Evolutionary conservation across 2,797 vertebrate species (phyloP).

Genomic region (Fratercula arctica): DNA sequence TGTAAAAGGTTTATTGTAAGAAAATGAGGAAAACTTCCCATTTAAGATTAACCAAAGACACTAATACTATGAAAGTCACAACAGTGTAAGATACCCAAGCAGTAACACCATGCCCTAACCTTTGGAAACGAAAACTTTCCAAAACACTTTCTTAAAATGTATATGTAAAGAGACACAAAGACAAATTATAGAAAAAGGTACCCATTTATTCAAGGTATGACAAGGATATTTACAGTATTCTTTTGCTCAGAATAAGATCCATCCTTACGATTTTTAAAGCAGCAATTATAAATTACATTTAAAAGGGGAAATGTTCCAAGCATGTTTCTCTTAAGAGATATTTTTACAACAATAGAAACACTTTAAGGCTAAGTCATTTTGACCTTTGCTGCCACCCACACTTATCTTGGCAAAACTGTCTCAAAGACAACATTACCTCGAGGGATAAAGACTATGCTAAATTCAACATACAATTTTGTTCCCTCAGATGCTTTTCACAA

Average conservation of each 20-base stretch:
- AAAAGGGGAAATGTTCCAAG: constrained; percentile 65
- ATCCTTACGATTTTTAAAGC: constrained; percentile 63
- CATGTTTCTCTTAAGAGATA: constrained; percentile 74
- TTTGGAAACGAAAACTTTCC: neutral
- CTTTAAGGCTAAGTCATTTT: constrained; percentile 72
- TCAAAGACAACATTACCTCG: constrained; percentile 36
- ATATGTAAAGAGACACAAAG: neutral
- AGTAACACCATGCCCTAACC: neutral
- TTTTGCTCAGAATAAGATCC: constrained; percentile 68
- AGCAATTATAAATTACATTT: constrained; percentile 73
- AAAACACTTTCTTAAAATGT: neutral
- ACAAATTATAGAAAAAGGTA: constrained; percentile 76
- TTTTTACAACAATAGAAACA: constrained; percentile 71
- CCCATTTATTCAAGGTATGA: constrained; percentile 82
- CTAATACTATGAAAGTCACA: neutral
- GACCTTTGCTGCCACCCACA: constrained; percentile 52
- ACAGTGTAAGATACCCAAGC: neutral
- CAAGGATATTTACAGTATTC: constrained; percentile 80
- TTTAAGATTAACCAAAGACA: neutral
- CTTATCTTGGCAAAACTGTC: constrained; percentile 32
- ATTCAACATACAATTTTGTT: constrained; percentile 31
- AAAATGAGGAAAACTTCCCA: neutral
- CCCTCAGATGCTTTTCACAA: constrained; percentile 24
- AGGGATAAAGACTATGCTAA: constrained; percentile 23
- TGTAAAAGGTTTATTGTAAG: neutral